Evolutionary conservation across 2,888 invertebrate species (phyloP), one percentile per base, ranked within the genome.

Genomic region (Stenchaetothrips biformis): DNA sequence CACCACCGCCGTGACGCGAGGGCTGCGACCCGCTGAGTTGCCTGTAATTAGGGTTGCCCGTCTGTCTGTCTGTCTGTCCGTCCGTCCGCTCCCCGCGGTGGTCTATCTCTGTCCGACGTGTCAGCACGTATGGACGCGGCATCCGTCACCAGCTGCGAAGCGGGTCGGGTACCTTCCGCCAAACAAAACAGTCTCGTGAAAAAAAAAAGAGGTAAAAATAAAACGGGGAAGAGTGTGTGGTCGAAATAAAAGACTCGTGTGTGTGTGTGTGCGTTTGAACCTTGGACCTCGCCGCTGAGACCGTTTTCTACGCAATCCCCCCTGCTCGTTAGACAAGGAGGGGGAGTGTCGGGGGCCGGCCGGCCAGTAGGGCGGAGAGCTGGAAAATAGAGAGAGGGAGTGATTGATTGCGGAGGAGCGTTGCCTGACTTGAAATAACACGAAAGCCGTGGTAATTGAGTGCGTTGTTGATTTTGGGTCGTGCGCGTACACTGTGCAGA

Each of bases 81-180:
- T 7, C 53, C 16, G 53, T 13, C 53, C 37, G 18, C 59, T 59
- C 59, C 79, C 49, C n/a, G 37, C 81, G 80, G 78, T 59, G 18
- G 59, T 59, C 59, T 16, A 59, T 59, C 59, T 59, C 59, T 59
- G 59, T 59, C 59, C 18, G 59, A 37, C 37, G 37, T 37, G 37
- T 37, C 37, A 37, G 37, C 37, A 37, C 37, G 37, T 37, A 37
- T 37, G 37, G 37, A 37, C 37, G 37, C 37, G 37, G 37, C 37
- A 37, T 37, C 37, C 37, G 37, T 37, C 37, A 37, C 37, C 37
- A 37, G 37, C 37, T 37, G 37, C 37, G 37, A 1, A 4, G 37
- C 37, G 2, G 37, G 37, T n/a, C 37, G 37, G 37, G 37, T 37
- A 37, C 37, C 37, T 37, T 37, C 37, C 37, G n/a, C n/a, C 37